phyloP scores from a whole-genome alignment of 2,797 vertebrate species.

The Scyliorhinus canicula region DNA sequence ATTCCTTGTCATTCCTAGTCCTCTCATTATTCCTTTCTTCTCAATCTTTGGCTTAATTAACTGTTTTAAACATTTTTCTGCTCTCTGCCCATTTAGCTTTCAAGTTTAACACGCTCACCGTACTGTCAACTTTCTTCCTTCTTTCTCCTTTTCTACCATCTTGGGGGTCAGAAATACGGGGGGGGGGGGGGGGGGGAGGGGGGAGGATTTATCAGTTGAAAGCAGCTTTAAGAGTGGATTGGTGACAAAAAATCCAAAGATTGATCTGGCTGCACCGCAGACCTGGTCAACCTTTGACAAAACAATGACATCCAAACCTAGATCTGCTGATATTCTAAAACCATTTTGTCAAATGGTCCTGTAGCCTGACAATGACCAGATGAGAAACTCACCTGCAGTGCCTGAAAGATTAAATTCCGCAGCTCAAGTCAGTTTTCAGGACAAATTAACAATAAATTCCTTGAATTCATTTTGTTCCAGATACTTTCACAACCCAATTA shows the following conservation, averaged over 20 bases:
- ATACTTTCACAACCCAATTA: background rate
- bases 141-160: background rate
- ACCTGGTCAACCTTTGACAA: background rate
- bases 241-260: background rate
- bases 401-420: background rate
- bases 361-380: background rate
- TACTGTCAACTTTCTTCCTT: background rate
- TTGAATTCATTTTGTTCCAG: background rate
- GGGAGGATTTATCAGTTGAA: background rate
- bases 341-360: background rate
- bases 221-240: background rate
- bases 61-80: background rate
- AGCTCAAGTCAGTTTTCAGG: background rate
- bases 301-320: background rate
- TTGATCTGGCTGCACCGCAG: background rate
- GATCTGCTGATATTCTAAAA: background rate
- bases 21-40: background rate
- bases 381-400: background rate
- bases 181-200: too few relatives aligned
- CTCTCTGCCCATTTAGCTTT: background rate
- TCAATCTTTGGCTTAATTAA: background rate
- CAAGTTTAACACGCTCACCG: background rate
- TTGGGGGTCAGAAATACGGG: background rate
- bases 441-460: background rate
- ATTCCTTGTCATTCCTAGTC: background rate